Conservation (phyloP, 2,797 vertebrate species). For the Pipistrellus pipistrellus region DNA sequence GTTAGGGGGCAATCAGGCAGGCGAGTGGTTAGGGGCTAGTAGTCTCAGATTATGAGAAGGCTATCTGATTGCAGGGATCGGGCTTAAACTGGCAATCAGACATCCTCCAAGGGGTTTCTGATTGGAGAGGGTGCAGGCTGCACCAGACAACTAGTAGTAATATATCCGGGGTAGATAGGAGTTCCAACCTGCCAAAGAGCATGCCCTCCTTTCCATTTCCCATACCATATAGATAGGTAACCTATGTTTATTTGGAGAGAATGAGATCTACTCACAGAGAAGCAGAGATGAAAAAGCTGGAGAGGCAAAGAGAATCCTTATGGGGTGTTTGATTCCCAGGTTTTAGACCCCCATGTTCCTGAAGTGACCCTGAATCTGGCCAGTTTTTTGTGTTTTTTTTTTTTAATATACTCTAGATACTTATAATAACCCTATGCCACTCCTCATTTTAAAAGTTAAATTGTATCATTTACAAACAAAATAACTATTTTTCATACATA, state of each 20-base stretch:
- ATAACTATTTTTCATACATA: neutral
- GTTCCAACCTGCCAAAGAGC: neutral
- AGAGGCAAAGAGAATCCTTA: neutral
- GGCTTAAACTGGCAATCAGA: no score
- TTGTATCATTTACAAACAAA: neutral
- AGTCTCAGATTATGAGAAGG: no score
- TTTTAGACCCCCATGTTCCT: neutral
- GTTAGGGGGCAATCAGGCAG: no score
- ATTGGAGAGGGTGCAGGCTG: no score
- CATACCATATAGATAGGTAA: neutral
- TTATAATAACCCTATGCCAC: neutral
- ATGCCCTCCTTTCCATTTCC: neutral
- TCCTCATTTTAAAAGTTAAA: neutral
- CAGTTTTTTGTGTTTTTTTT: neutral
- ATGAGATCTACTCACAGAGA: neutral
- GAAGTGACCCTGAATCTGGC: neutral
- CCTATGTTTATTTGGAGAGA: neutral
- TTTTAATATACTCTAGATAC: neutral
- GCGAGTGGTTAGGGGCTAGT: no score
- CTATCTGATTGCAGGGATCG: no score
- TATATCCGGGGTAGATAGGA: neutral
- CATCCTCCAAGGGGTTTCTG: no score
- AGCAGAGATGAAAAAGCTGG: neutral
- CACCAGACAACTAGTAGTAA: neutral
- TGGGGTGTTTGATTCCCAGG: neutral